phyloP scores from a whole-genome alignment of 2,888 invertebrate species.

The Seladonia tumulorum region DNA sequence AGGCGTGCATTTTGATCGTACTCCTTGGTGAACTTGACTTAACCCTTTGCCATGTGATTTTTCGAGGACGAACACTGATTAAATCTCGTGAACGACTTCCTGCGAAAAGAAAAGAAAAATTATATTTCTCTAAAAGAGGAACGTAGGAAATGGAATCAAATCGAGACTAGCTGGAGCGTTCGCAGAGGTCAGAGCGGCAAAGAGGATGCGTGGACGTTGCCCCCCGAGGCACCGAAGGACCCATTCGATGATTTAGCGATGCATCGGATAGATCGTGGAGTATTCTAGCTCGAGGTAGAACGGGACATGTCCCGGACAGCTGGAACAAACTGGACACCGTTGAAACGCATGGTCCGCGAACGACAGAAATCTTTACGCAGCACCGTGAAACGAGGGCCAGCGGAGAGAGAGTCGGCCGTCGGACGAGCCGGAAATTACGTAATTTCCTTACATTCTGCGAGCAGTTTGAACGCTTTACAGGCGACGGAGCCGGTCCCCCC shows the following conservation, averaged over 20 bases:
- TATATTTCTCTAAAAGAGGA: too few relatives aligned
- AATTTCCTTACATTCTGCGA: conserved; percentile 78
- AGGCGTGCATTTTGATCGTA: neutral
- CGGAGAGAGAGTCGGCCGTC: conserved; percentile 22
- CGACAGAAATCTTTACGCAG: conserved; percentile 54
- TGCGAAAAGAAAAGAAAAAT: too few relatives aligned
- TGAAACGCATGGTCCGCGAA: conserved; percentile 48
- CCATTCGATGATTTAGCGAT: neutral
- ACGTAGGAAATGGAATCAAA: too few relatives aligned
- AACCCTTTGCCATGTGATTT: neutral
- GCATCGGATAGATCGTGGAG: neutral
- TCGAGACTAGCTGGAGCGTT: neutral
- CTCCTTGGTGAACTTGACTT: too few relatives aligned
- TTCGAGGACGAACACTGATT: neutral
- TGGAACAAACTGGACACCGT: neutral
- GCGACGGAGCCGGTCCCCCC: conserved; percentile 31
- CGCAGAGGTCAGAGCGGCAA: neutral
- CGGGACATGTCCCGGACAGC: neutral
- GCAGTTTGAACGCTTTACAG: conserved; percentile 47
- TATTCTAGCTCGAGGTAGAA: neutral
- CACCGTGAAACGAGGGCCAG: conserved; percentile 49
- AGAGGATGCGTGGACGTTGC: neutral
- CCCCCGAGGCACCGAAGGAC: neutral
- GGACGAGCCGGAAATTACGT: conserved; percentile 78
- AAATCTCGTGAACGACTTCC: too few relatives aligned